Base-by-base conservation (phyloP, 2,888 invertebrate genomes). In the Adelognathus sp. region DNA sequence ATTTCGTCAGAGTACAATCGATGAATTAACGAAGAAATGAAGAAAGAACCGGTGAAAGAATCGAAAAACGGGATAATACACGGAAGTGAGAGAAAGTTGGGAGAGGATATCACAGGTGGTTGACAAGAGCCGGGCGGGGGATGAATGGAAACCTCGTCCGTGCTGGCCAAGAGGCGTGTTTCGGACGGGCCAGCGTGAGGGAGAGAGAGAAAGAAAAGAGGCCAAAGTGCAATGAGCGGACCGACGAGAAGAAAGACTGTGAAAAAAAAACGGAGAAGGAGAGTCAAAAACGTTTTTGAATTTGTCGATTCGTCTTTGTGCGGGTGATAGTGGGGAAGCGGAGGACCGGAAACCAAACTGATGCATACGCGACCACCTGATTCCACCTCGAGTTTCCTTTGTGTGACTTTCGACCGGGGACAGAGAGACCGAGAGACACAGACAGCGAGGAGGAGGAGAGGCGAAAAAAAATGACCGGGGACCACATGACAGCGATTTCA, bases 301-400 rank as follows among this genome's bases (percentile, higher is more conserved):
- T 66, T n/a, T 46, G 11, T 63, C 41, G 31, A 24, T 27, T 7
- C n/a, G 6, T 21, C 11, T 46, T 46, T 24, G 58, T 70, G 70
- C 58, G 16, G 41, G 61, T 21, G 41, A 16, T 54, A 6, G 24
- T 14, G 54, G 14, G n/a, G 18, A 16, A n/a, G 21, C n/a, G 27
- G 7, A 11, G 52, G 58, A 87, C 88, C 87, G 88, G 87, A 88
- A 88, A 87, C 88, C 85, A 82, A 87, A 82, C 82, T 85, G 84
- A 88, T 84, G 81, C 56, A 60, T 54, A 58, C 54, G 46, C 44
- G 63, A 75, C 79, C 79, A 79, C 71, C 77, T 74, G 74, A 78
- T 77, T 78, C 67, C 54, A 58, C 70, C 72, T 24, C 61, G 31
- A 27, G 6, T 16, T 31, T 66, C 27, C 61, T 69, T 77, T 76